Evolutionary conservation across 1,140 invertebrate species (phyloP).

Genomic region (Caenorhabditis brenneri): DNA sequence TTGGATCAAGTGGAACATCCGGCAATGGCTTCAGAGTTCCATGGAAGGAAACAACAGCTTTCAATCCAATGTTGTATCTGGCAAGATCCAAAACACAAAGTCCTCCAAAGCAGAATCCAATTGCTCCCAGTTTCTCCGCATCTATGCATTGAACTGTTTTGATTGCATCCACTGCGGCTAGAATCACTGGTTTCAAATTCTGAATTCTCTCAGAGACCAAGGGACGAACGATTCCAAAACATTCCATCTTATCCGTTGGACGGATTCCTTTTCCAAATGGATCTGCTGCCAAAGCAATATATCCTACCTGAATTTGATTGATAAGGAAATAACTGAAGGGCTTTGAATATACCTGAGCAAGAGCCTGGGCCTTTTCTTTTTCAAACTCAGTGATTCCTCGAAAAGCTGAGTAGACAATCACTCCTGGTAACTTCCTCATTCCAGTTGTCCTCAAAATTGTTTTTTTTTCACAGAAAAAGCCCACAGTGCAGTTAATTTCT

Average conservation of each 20-base stretch:
- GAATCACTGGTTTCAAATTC: background rate
- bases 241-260: conserved; percentile 53
- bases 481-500: too few species aligned
- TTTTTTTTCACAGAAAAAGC: too few species aligned
- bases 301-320: conserved; percentile 61
- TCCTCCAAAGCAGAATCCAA: conserved; percentile 68
- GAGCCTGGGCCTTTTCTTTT: conserved; percentile 52
- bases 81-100: conserved; percentile 63
- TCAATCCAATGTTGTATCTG: conserved; percentile 58
- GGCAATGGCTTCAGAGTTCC: conserved; percentile 59
- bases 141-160: conserved; percentile 59
- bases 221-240: conserved; percentile 52
- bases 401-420: conserved; percentile 59
- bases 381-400: conserved; percentile 55
- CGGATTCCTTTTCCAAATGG: conserved; percentile 64
- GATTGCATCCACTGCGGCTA: conserved; percentile 55
- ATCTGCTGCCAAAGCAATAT: conserved; percentile 63
- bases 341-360: conserved; percentile 57
- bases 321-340: background rate
- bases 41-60: conserved; percentile 66
- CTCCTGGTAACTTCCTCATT: conserved; percentile 52
- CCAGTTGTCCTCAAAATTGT: background rate
- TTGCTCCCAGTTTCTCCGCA: conserved; percentile 58
- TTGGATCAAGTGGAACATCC: conserved; percentile 46
- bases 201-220: conserved; percentile 52